phyloP scores from a whole-genome alignment of 2,888 invertebrate species.

The Dorcus hopei region DNA sequence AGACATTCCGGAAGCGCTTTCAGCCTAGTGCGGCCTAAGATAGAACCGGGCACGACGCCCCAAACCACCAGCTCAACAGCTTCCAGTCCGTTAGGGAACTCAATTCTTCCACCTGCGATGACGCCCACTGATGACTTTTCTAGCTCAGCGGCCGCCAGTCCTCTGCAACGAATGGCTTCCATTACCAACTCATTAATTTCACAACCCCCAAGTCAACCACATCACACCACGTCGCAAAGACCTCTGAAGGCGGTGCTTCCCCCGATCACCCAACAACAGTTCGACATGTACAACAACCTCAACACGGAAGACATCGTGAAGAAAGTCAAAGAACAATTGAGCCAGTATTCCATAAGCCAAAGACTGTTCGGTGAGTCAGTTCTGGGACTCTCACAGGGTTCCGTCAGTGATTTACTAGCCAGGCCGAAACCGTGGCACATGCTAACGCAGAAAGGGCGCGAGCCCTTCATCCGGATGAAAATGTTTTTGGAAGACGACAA shows the following conservation, averaged over 20 bases:
- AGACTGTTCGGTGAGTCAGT: conserved; percentile 97
- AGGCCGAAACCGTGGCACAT: conserved; percentile 99
- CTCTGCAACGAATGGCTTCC: conserved; percentile 95
- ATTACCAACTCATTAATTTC: conserved; percentile 96
- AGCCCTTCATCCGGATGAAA: conserved; percentile 97
- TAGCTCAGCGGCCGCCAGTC: conserved; percentile 81
- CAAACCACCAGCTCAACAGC: conserved; percentile 74
- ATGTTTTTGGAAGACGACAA: conserved; percentile 96
- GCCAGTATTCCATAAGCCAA: conserved; percentile 96
- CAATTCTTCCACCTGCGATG: conserved; percentile 81
- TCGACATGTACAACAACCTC: conserved; percentile 95
- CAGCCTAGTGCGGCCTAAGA: conserved; percentile 81
- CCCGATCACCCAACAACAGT: conserved; percentile 97
- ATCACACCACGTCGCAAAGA: conserved; percentile 79
- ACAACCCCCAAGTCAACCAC: conserved; percentile 81
- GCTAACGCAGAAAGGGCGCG: conserved; percentile 95
- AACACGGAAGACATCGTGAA: conserved; percentile 99
- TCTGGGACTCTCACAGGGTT: conserved; percentile 93
- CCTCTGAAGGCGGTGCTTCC: conserved; percentile 95
- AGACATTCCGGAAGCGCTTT: conserved; percentile 81
- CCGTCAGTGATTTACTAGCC: conserved; percentile 94
- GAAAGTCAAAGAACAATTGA: conserved; percentile 90
- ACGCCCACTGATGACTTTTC: conserved; percentile 79
- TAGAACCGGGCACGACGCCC: conserved; percentile 65
- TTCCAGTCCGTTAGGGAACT: conserved; percentile 80